Base-by-base conservation (phyloP, 2,113 vertebrate species). In the Ia io region DNA sequence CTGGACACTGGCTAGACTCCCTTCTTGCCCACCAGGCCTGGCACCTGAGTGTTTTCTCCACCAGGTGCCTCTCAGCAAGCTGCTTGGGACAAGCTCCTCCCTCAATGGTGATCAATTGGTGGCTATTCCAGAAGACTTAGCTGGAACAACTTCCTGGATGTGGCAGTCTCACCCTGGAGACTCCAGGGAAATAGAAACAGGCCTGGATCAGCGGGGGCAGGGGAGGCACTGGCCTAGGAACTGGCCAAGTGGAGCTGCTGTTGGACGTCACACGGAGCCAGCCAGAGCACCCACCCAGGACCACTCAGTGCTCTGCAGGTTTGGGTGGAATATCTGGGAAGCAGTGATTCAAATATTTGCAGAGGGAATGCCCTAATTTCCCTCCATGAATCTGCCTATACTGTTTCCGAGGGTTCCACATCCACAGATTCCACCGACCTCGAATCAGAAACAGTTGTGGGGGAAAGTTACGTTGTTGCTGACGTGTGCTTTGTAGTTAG, bases 91-190 rank as follows among this genome's bases (percentile, higher is more conserved):
- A 32, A 80, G 51, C 59, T 77, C 71, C 65, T 80, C 63, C 49
- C 53, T 69, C 80, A 49, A 1, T 6, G 70, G 35, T 51, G 35
- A 47, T 86, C 76, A 91, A 25, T 6, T 59, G 84, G 25, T 63
- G 90, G 53, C 42, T 92, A 90, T 94, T 85, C 87, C 37, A 44
- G 87, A 49, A 82, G 61, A 86, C 83, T 18, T 65, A 47, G 35
- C 30, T 73, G 40, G 37, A 91, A 86, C 53, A 74, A 80, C 79
- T 91, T 91, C 86, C 87, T 92, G 42, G 47, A 23, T 28, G 49
- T 67, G 71, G 37, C n/a, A 59, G 6, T 71, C 44, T 87, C 53
- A 40, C 71, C 40, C 47, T 42, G 53, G 90, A 61, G 74, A 44
- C 35, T 44, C 18, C 42, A 47, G 74, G 77, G 42, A 79, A 90